phyloP scores from a whole-genome alignment of 2,113 vertebrate genomes.

The Mormyrus iriodes region DNA sequence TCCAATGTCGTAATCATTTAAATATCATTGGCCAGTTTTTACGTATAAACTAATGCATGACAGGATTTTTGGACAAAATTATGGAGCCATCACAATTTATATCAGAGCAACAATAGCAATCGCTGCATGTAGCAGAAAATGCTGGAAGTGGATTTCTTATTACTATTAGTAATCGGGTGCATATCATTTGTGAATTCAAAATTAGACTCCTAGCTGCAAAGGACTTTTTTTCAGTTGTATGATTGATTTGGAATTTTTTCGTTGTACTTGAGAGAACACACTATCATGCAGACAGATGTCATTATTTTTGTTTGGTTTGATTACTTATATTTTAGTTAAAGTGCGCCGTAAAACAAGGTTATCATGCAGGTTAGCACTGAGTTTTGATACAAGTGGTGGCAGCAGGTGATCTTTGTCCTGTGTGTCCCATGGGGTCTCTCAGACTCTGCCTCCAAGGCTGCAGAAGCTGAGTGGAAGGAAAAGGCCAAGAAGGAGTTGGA shows the following conservation, averaged over 20 bases:
- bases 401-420: neutral
- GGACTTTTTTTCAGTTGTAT: neutral
- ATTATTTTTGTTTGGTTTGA: neutral
- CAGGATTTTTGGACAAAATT: neutral
- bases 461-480: conserved; percentile 86
- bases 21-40: neutral
- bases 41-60: neutral
- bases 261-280: neutral
- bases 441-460: conserved; percentile 85
- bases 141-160: neutral
- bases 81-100: neutral
- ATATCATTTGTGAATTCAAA: neutral
- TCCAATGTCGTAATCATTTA: neutral
- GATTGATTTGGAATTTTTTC: neutral
- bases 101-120: neutral
- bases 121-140: neutral
- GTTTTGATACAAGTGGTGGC: neutral
- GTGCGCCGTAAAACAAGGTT: neutral
- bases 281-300: neutral
- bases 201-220: neutral
- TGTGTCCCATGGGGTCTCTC: neutral
- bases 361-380: neutral
- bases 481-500: conserved; percentile 94
- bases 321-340: neutral
- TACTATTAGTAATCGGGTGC: neutral